Evolutionary conservation across 2,797 vertebrate species (phyloP).

Genomic region (Sebastolobus altivelis): DNA sequence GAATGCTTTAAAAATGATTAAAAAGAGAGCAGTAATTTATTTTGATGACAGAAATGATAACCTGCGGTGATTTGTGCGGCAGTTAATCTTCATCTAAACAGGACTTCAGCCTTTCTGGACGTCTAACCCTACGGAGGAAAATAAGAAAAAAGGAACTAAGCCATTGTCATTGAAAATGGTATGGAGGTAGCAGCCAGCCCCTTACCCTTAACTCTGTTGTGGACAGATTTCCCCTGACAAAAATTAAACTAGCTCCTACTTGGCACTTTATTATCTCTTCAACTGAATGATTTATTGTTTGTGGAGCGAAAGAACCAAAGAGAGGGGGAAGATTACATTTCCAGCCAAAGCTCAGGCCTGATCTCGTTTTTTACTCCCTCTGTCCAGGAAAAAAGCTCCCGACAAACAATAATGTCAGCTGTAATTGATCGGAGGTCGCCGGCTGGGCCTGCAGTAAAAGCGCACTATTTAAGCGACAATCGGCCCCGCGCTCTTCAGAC

Average conservation of each 20-base stretch:
- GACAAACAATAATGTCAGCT: slow-evolving; percentile 89
- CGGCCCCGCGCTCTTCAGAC: slow-evolving; percentile 86
- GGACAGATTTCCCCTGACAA: slow-evolving; percentile 90
- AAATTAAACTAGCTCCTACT: slow-evolving; percentile 91
- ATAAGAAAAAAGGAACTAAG: slow-evolving; percentile 67
- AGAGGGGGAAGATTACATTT: slow-evolving; percentile 91
- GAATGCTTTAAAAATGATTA: slow-evolving; percentile 77
- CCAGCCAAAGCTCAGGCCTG: slow-evolving; percentile 82
- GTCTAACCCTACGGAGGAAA: slow-evolving; percentile 61
- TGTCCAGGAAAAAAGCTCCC: slow-evolving; percentile 83
- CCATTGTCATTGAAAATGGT: slow-evolving; percentile 73
- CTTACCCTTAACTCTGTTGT: slow-evolving; percentile 79
- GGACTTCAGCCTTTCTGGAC: slow-evolving; percentile 57
- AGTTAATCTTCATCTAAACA: slow-evolving; percentile 77
- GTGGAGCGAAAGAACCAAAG: slow-evolving; percentile 88
- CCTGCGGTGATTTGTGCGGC: slow-evolving; percentile 71
- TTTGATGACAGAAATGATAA: slow-evolving; percentile 76
- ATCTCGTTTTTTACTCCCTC: slow-evolving; percentile 81
- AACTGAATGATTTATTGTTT: slow-evolving; percentile 94
- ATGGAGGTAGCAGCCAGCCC: slow-evolving; percentile 63
- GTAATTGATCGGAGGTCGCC: slow-evolving; percentile 87
- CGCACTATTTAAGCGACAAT: slow-evolving; percentile 90
- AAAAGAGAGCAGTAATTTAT: slow-evolving; percentile 73
- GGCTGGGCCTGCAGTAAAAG: slow-evolving; percentile 88
- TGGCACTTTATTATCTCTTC: slow-evolving; percentile 92